Evolutionary conservation across 2,888 invertebrate species (phyloP), one percentile per base, ranked within the genome.

Genomic region (Idaea biselata): DNA sequence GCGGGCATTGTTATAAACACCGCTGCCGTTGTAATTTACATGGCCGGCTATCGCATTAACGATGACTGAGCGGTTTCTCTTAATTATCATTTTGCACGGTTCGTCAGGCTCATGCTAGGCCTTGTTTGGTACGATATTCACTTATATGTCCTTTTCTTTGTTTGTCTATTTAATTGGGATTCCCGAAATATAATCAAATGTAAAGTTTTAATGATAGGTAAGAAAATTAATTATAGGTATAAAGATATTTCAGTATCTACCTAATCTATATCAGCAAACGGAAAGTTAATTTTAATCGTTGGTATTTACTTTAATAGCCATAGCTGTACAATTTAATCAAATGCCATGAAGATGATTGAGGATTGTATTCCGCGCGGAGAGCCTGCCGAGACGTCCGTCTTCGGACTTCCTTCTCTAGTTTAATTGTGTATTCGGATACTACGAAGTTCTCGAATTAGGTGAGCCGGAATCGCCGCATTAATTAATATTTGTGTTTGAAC

Each of bases 11-110:
- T 88, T 88, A 81, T 85, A 83, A 88, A 83, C 84, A 86, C 78
- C 74, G 70, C 73, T 74, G 70, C 75, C 70, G 75, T 75, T 81
- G 84, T 89, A 88, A 89, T 89, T 89, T 90, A 87, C 88, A 87
- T 84, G 76, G 83, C 76, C 83, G 81, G 87, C 88, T 89, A 89
- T 89, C 89, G 86, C 84, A 89, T 90, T 89, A 87, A 87, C 84
- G 88, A 89, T 91, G 91, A 91, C 89, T 86, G 90, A 88, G 89
- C 89, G 88, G 89, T 88, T 91, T 89, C 89, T 88, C 86, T 91
- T 92, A 91, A 92, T 92, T 92, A 92, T 91, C 88, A 91, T 91
- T 92, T 89, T 87, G 88, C 88, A 89, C 86, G 91, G 89, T 89
- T 89, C 90, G 91, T 88, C 90, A 88, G 84, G 71, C 86, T 81